phyloP scores from a whole-genome alignment of 37 sponge, comb jelly and placozoan species.

The Mnemiopsis leidyi region DNA sequence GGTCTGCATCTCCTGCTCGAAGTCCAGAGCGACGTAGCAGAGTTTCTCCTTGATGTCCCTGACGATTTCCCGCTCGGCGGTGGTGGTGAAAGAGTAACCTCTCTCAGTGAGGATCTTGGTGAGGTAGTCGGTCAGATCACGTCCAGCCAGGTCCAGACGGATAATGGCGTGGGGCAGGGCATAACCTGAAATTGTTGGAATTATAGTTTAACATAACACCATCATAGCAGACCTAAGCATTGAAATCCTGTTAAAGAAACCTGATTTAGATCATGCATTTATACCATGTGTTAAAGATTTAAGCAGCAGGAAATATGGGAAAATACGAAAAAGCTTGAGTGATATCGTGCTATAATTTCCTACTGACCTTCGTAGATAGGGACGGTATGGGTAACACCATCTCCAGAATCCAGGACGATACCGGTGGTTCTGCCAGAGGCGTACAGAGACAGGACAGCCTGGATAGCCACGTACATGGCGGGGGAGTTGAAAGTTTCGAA shows the following conservation, averaged over 20 bases:
- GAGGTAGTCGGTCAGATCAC: conserved; percentile 80
- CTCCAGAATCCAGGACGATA: conserved; percentile 80
- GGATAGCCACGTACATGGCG: conserved; percentile 80
- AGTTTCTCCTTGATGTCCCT: conserved; percentile 83
- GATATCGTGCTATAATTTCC: too few relatives aligned
- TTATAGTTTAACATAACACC: neutral
- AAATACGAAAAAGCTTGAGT: too few relatives aligned
- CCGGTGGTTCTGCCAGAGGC: conserved; percentile 81
- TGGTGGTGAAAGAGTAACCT: conserved; percentile 80
- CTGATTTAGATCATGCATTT: too few relatives aligned
- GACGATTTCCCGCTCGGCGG: conserved; percentile 78
- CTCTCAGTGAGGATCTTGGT: conserved; percentile 81
- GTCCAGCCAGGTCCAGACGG: conserved; percentile 81
- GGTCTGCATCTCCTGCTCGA: conserved; percentile 79
- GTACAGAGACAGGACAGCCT: conserved; percentile 80
- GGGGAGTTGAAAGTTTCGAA: conserved; percentile 84
- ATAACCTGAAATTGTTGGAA: conserved; percentile 71
- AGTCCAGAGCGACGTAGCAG: conserved; percentile 78
- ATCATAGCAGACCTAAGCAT: too few relatives aligned
- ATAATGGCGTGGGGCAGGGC: conserved; percentile 82
- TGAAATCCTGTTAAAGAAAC: too few relatives aligned
- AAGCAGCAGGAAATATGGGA: too few relatives aligned
- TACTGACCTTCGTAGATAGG: conserved; percentile 77
- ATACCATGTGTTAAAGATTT: too few relatives aligned
- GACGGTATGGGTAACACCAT: conserved; percentile 78